phyloP scores from a whole-genome alignment of 2,888 invertebrate genomes.

The Phyto melanocephala region DNA sequence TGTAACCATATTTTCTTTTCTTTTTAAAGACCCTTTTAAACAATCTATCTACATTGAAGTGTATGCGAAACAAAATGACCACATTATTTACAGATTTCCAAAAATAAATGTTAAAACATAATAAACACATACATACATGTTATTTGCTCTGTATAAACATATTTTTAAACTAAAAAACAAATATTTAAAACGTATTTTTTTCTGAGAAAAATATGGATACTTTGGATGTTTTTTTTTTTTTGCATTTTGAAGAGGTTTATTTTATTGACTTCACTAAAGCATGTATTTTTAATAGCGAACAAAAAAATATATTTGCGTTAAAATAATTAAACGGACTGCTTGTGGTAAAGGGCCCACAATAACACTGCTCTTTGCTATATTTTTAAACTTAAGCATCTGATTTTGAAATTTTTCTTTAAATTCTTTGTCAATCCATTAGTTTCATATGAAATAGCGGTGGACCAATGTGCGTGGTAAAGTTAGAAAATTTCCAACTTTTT shows the following conservation, averaged over 20 bases:
- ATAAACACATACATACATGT: no score
- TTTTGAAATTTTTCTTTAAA: no score
- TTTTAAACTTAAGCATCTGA: no score
- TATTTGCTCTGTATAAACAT: conserved; percentile 15
- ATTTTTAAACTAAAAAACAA: conserved; percentile 7
- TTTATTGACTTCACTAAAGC: not conserved
- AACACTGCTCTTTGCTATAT: no score
- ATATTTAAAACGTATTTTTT: conserved; percentile 34
- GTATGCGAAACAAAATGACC: conserved; percentile 8
- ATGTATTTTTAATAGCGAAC: not conserved
- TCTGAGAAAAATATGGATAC: conserved; percentile 12
- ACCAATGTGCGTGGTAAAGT: no score
- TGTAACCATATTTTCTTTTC: not conserved
- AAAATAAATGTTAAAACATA: conserved; percentile 32
- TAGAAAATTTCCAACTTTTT: no score
- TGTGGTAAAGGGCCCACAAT: no score
- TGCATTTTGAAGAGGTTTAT: not conserved
- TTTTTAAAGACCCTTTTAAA: not conserved
- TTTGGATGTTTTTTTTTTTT: conserved; percentile 1
- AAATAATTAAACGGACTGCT: no score
- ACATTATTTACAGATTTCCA: conserved; percentile 54
- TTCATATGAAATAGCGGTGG: no score
- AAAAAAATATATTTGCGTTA: no score
- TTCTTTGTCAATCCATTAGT: no score
- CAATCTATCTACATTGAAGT: conserved; percentile 23